phyloP scores from a whole-genome alignment of 1,140 invertebrate species.

The Zaprionus taronus region DNA sequence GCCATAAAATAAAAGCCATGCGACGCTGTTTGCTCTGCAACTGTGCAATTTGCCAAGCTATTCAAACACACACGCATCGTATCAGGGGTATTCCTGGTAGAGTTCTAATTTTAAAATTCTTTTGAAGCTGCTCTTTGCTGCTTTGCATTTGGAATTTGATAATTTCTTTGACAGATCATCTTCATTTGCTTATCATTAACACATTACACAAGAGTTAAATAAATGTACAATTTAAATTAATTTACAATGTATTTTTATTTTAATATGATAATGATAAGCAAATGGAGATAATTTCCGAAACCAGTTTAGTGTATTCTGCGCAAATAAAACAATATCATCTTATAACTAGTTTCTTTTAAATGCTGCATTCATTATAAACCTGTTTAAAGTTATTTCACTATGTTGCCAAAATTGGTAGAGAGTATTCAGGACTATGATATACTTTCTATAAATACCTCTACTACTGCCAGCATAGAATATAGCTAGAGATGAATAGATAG shows the following conservation, averaged over 20 bases:
- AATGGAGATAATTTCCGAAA: neutral
- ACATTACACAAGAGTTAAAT: neutral
- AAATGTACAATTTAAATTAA: no score
- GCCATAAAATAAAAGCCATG: conserved; percentile 41
- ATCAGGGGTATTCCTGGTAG: neutral
- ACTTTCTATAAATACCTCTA: neutral
- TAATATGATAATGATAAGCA: neutral
- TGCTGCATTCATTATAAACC: conserved; percentile 1
- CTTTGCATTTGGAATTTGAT: no score
- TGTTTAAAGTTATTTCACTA: neutral
- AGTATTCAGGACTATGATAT: neutral
- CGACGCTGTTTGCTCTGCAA: conserved; percentile 33
- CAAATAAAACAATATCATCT: neutral
- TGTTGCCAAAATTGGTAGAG: neutral
- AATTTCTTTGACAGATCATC: neutral
- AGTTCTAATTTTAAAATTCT: neutral
- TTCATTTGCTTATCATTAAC: neutral
- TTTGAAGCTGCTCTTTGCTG: neutral
- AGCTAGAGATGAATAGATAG: neutral
- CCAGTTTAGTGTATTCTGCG: neutral
- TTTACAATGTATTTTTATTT: no score
- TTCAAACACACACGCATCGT: conserved; percentile 8
- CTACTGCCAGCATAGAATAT: neutral
- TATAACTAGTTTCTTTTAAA: neutral
- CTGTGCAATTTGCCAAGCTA: conserved; percentile 21